Base-by-base conservation (phyloP, 1,140 invertebrate genomes). In the Saccostrea echinata region DNA sequence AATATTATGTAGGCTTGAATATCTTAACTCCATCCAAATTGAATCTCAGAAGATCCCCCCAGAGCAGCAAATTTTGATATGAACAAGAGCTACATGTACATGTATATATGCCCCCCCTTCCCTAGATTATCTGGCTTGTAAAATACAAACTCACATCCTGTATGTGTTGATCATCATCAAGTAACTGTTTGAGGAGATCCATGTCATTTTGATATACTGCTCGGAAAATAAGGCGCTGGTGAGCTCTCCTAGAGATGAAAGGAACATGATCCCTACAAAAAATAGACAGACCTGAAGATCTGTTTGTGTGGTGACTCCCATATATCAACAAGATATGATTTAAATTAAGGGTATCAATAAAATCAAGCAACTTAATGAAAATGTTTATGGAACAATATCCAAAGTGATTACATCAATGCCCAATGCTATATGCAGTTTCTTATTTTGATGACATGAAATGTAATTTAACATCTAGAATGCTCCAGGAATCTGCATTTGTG, bases 171-270 rank as follows among this genome's bases (percentile, higher is more conserved):
- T 89, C 92, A 88, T 95, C 95, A 18, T 92, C 92, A 4, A 95
- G 88, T 30, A 95, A 85, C 11, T 90, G 89, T 61, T 95, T 92
- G 11, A 96, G 86, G 24, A 92, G 80, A 12, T 92, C 90, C n/a
- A 92, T 81, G 90, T 95, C 94, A 71, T 93, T 93, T 16, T 92
- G 84, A 33, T 92, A 71, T 55, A 95, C 93, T 81, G 95, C 95
- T 84, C 95, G 90, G 86, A 96, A 95, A 1, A 94, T 90, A 57
- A 96, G 90, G 89, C 94, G 94, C 11, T 93, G 94, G 84, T 96
- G 92, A 27, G 94, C 93, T 21, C 92, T 87, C n/a, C 93, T 91
- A 9, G 95, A 96, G 27, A 96, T 92, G 89, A 94, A 94, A 30
- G 95, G 95, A 81, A 96, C 93, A 64, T 93, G 91, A 27, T 93